phyloP scores from a whole-genome alignment of 2,888 invertebrate genomes.

The Barypeithes pellucidus region DNA sequence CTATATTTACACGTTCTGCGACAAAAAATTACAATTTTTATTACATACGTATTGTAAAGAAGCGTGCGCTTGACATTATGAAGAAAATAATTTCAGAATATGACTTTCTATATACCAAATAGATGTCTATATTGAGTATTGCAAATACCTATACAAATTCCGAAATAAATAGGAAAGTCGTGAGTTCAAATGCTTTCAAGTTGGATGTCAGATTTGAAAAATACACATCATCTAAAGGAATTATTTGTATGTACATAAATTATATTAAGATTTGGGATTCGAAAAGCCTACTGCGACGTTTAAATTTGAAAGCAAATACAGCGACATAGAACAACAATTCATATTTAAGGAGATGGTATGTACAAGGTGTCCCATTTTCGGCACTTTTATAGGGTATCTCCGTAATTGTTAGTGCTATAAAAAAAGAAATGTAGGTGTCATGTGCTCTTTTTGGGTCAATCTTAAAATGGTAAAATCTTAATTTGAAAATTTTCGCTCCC shows the following conservation, averaged over 20 bases:
- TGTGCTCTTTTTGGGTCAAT: too few species aligned
- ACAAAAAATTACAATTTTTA: background rate
- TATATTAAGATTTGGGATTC: background rate
- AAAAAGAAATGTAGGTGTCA: too few species aligned
- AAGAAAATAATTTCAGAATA: slow-evolving; percentile 7
- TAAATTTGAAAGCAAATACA: background rate
- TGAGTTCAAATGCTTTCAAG: background rate
- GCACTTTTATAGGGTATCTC: too few species aligned
- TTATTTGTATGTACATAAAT: slow-evolving; percentile 6
- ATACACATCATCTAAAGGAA: slow-evolving; percentile 2
- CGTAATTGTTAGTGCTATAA: too few species aligned
- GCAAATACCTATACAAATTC: slow-evolving; percentile 10
- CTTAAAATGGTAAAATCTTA: too few species aligned
- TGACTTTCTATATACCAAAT: slow-evolving; percentile 4
- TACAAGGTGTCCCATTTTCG: too few species aligned
- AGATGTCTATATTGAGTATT: background rate
- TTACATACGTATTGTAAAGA: background rate
- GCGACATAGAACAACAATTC: too few species aligned
- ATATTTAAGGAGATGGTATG: too few species aligned
- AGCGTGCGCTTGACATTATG: slow-evolving; percentile 2
- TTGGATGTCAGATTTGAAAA: slow-evolving; percentile 1
- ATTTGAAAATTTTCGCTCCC: too few species aligned
- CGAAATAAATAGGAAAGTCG: slow-evolving; percentile 8
- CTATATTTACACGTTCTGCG: too few species aligned
- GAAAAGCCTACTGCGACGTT: too few species aligned